phyloP scores from a whole-genome alignment of 2,113 vertebrate genomes.

The Ciconia maguari region DNA sequence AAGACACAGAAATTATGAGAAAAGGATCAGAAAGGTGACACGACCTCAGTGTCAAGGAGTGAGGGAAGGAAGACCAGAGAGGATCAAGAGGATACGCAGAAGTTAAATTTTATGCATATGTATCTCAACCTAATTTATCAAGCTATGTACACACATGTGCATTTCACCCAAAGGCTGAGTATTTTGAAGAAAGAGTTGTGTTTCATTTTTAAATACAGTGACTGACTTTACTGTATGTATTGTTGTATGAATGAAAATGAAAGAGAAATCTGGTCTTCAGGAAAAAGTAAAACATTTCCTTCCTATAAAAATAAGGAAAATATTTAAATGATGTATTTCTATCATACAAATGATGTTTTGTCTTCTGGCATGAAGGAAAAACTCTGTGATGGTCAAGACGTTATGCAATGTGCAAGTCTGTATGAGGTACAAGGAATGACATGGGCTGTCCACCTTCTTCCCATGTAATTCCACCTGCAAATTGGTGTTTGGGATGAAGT shows the following conservation, averaged over 20 bases:
- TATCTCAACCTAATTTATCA: background rate
- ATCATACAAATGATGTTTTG: background rate
- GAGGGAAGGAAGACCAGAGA: background rate
- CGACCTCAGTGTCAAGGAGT: background rate
- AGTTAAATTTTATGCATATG: background rate
- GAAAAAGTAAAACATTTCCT: background rate
- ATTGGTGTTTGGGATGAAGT: background rate
- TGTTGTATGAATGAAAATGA: background rate
- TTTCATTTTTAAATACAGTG: background rate
- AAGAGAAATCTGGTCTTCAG: background rate
- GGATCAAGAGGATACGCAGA: background rate
- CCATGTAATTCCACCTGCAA: background rate
- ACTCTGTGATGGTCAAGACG: background rate
- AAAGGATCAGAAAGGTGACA: background rate
- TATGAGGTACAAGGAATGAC: background rate
- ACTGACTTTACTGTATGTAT: background rate
- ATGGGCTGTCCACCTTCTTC: background rate
- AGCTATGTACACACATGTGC: background rate
- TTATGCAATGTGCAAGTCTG: background rate
- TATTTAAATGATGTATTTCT: background rate
- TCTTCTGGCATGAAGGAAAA: background rate
- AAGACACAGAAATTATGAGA: background rate
- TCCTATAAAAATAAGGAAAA: background rate
- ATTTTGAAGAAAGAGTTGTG: background rate
- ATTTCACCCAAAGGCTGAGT: background rate